Conservation (phyloP, 2,797 vertebrate genomes). For the Botia almorhae region DNA sequence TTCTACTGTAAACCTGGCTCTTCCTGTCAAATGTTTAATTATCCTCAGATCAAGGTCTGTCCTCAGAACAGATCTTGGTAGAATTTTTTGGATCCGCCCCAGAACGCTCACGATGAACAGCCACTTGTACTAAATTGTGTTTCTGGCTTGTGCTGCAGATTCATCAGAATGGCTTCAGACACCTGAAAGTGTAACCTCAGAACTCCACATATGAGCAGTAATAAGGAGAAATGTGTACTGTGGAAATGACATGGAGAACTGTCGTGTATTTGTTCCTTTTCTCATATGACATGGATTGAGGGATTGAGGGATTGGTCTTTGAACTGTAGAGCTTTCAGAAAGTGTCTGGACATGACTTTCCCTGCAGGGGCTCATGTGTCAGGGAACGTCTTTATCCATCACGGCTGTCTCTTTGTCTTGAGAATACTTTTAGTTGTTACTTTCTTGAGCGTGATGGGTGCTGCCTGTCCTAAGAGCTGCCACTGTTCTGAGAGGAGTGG, state of each 20-base stretch:
- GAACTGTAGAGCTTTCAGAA: conserved; percentile 64
- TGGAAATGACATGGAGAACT: conserved; percentile 18
- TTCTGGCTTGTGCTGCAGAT: conserved; percentile 5
- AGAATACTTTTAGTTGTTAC: conserved; percentile 66
- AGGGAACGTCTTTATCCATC: conserved; percentile 57
- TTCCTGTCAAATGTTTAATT: too few relatives aligned
- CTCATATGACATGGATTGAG: conserved; percentile 53
- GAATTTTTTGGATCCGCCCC: conserved; percentile 37
- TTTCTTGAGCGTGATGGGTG: conserved; percentile 58
- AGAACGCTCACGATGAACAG: conserved; percentile 10
- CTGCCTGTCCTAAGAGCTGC: conserved; percentile 84
- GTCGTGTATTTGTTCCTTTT: conserved; percentile 21
- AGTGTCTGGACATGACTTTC: conserved; percentile 72
- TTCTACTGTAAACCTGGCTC: conserved; percentile 34
- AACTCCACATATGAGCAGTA: conserved; percentile 40
- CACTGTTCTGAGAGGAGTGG: conserved; percentile 84
- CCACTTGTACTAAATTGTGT: neutral
- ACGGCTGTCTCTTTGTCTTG: conserved; percentile 59
- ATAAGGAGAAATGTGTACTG: conserved; percentile 18
- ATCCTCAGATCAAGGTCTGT: too few relatives aligned
- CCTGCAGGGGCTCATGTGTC: conserved; percentile 60
- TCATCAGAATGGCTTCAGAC: conserved; percentile 31
- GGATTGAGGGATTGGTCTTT: conserved; percentile 63
- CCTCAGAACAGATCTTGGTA: conserved; percentile 6
- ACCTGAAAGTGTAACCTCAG: conserved; percentile 10